phyloP scores from a whole-genome alignment of 2,797 vertebrate genomes.

The Crocidura indochinensis region DNA sequence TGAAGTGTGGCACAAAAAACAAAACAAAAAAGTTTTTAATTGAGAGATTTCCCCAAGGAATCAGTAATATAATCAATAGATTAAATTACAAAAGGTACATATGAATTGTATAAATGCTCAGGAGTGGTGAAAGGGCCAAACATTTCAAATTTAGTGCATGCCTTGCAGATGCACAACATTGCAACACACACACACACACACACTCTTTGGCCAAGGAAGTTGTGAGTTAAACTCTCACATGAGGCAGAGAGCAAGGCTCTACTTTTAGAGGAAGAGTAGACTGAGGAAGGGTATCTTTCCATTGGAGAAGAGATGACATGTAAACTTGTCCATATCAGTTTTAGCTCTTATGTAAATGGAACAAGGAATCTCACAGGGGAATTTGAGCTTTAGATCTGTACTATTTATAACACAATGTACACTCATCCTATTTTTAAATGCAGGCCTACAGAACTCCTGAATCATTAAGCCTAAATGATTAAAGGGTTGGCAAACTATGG shows the following conservation, averaged over 20 bases:
- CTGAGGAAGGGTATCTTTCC: not conserved
- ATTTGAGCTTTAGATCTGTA: not conserved
- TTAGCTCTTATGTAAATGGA: constrained; percentile 15
- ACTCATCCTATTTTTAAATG: not conserved
- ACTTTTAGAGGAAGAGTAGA: not conserved
- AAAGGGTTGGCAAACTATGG: constrained; percentile 1
- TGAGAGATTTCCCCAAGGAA: not conserved
- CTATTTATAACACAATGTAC: no score
- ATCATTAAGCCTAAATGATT: constrained; percentile 49
- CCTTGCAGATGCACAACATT: no score
- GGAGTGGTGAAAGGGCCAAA: not conserved
- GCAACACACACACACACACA: no score
- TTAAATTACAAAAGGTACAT: not conserved
- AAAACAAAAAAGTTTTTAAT: no score
- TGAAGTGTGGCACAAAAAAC: no score
- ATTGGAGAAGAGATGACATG: constrained; percentile 10
- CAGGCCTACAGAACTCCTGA: not conserved
- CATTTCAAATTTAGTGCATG: no score
- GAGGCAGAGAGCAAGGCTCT: constrained; percentile 10
- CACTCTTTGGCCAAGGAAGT: not conserved
- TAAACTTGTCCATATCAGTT: not conserved
- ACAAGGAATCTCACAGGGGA: not conserved
- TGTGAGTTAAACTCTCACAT: constrained; percentile 14
- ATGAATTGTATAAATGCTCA: constrained; percentile 1
- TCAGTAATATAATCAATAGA: not conserved